Conservation (phyloP, 2,797 vertebrate species). For the Myotis daubentonii region DNA sequence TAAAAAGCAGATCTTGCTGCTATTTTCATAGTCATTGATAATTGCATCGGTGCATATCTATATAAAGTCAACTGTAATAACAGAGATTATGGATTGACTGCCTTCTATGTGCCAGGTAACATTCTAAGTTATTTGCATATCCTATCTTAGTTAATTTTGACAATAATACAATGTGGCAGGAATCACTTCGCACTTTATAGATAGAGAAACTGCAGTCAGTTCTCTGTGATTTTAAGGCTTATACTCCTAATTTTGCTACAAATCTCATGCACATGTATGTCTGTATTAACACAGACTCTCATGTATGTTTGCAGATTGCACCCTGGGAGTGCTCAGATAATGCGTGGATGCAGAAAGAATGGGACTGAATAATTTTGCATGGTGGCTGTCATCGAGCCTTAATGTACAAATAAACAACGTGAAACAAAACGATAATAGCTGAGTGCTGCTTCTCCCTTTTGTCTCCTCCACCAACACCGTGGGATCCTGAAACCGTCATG, state of each 20-base stretch:
- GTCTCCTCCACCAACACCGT: not conserved
- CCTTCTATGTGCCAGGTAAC: not conserved
- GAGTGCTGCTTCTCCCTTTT: not conserved
- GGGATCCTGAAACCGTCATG: not conserved
- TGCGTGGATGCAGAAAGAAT: not conserved
- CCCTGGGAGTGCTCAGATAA: not conserved
- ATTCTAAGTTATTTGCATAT: not conserved
- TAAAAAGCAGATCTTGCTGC: not conserved
- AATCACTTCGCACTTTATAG: not conserved
- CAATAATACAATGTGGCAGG: not conserved
- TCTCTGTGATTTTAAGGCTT: not conserved
- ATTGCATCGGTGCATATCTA: not conserved
- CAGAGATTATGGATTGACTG: not conserved
- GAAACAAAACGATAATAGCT: not conserved
- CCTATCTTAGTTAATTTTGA: not conserved
- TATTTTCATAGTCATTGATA: not conserved
- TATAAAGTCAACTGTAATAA: not conserved
- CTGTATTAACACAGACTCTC: not conserved
- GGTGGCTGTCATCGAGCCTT: slow-evolving; percentile 8
- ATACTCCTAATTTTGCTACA: not conserved
- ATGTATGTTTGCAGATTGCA: not conserved
- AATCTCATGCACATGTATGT: not conserved
- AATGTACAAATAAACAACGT: slow-evolving; percentile 51
- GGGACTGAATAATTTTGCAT: not conserved
- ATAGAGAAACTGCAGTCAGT: not conserved